Conservation (phyloP, 2,888 invertebrate genomes). For the Cyaniris semiargus region DNA sequence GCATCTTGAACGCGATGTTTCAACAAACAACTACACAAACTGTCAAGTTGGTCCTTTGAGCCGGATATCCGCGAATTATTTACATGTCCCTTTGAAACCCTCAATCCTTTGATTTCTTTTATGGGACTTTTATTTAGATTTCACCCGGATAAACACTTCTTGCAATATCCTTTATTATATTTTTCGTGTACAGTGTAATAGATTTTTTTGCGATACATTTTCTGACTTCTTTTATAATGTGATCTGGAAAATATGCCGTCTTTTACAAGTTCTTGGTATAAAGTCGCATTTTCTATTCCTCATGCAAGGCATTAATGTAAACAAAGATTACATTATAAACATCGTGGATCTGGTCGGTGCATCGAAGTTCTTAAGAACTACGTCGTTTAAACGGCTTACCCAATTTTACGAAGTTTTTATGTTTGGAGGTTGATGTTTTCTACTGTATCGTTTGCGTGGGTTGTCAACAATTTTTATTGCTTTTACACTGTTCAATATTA, state of each 20-base stretch:
- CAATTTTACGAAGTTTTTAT: too few species aligned
- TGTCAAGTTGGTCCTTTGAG: constrained; percentile 29
- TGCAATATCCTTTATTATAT: not conserved
- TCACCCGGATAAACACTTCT: not conserved
- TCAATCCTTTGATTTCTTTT: constrained; percentile 21
- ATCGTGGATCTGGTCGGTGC: too few species aligned
- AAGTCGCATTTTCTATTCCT: too few species aligned
- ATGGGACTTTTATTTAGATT: constrained; percentile 26
- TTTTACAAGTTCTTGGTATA: too few species aligned
- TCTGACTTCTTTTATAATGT: not conserved
- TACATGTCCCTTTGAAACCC: constrained; percentile 15
- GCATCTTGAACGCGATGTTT: not conserved
- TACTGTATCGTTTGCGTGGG: too few species aligned
- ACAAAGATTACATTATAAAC: too few species aligned
- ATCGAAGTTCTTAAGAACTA: too few species aligned
- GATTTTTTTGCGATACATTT: not conserved
- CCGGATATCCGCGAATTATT: constrained; percentile 27
- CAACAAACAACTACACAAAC: not conserved
- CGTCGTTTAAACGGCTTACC: too few species aligned
- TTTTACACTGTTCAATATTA: not conserved
- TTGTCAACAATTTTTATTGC: too few species aligned
- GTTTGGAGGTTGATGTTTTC: too few species aligned
- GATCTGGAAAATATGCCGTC: too few species aligned
- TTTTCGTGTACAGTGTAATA: not conserved
- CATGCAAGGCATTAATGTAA: too few species aligned